Evolutionary conservation across 2,113 vertebrate species (phyloP).

Genomic region (Camelus dromedarius): DNA sequence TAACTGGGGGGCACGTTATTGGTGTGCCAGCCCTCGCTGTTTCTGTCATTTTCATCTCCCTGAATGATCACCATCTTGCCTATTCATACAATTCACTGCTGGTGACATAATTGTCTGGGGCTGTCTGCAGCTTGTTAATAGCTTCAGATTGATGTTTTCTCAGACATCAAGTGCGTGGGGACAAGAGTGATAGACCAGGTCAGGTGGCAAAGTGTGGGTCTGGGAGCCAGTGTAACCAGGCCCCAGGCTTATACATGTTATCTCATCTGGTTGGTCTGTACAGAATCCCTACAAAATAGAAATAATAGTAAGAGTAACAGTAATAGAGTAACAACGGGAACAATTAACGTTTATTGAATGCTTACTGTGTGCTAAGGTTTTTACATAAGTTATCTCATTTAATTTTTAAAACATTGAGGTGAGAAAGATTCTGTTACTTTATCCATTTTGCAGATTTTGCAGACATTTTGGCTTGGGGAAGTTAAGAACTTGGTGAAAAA

Average conservation of each 20-base stretch:
- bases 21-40: neutral
- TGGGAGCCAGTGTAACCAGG: neutral
- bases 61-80: neutral
- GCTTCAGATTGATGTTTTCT: conserved; percentile 40
- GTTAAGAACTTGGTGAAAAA: neutral
- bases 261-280: neutral
- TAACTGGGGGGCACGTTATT: neutral
- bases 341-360: neutral
- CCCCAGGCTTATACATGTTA: neutral
- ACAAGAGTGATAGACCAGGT: neutral
- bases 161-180: neutral
- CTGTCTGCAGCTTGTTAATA: conserved; percentile 44
- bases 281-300: neutral
- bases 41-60: conserved; percentile 1
- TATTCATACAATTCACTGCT: conserved; percentile 8
- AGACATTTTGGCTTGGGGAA: neutral
- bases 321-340: neutral
- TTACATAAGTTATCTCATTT: neutral
- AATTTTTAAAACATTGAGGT: neutral
- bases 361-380: neutral
- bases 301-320: neutral
- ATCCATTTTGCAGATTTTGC: neutral
- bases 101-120: conserved; percentile 16
- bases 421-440: neutral
- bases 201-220: conserved; percentile 5